Percentiles rank a stretch among this genome's conserved stretches.
phyloP scores from a whole-genome alignment of 2,888 invertebrate genomes.

The Sicus ferrugineus region DNA sequence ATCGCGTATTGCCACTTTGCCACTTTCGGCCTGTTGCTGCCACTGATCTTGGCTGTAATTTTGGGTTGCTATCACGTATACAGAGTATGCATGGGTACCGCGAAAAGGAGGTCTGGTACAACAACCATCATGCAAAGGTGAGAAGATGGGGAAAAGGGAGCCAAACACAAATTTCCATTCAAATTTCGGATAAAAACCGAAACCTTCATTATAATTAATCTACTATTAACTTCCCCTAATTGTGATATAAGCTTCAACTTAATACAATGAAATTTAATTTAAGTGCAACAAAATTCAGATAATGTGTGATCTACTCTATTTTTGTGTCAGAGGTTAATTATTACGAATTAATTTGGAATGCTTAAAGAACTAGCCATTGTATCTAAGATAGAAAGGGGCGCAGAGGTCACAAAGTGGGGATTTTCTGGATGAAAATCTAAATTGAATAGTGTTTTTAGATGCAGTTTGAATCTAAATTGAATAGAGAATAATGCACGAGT shows the following conservation, averaged over 20 bases:
- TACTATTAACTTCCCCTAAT: no score
- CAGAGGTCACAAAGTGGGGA: no score
- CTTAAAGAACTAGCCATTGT: no score
- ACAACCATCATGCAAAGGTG: slow-evolving; percentile 62
- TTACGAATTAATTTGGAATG: slow-evolving; percentile 9
- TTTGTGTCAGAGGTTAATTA: slow-evolving; percentile 29
- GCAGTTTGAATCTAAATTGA: no score
- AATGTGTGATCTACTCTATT: slow-evolving; percentile 1
- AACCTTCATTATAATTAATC: no score
- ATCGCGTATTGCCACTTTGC: slow-evolving; percentile 73
- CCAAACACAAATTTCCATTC: not conserved
- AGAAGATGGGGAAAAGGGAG: slow-evolving; percentile 30
- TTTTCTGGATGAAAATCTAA: no score
- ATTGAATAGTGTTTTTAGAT: no score
- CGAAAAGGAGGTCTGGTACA: slow-evolving; percentile 63
- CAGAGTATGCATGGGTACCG: slow-evolving; percentile 72
- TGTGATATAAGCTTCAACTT: not conserved
- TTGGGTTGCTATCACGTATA: slow-evolving; percentile 75
- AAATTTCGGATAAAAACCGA: no score
- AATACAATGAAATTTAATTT: not conserved
- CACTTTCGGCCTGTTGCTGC: slow-evolving; percentile 73
- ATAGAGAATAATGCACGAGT: no score
- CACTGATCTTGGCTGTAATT: slow-evolving; percentile 71
- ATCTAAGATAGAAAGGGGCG: no score
- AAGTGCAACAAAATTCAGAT: not conserved